Base-by-base conservation (phyloP, 2,888 invertebrate species). In the Patella ulyssiponensis region DNA sequence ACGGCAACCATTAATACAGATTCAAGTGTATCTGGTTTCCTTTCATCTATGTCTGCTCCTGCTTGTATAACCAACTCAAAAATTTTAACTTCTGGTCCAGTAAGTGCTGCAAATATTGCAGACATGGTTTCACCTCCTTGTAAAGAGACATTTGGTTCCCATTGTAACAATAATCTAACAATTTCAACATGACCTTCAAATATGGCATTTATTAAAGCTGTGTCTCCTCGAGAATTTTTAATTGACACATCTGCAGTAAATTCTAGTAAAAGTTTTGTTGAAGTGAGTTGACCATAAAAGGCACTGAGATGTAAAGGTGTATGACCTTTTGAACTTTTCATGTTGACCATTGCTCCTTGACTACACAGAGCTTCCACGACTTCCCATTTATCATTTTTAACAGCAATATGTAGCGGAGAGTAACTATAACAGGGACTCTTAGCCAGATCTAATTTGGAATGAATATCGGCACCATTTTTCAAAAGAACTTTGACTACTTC, bases 371-470 rank as follows among this genome's bases (percentile, higher is more conserved):
- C 75, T 69, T 77, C 76, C 1, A 81, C 83, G 11, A 82, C 81
- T 5, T 79, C 77, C 23, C 79, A 17, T 70, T 84, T 78, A 14
- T 80, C 83, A 14, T 80, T 79, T 33, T 83, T 82, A 53, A 80
- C 84, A 44, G 84, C 83, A 20, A 82, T 78, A 77, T 86, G 86
- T 17, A 86, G 76, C 12, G 86, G 82, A 12, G 83, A 78, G 9
- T 83, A 76, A 11, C 85, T 83, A 3, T 83, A 83, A 44, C 44
- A 44, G 44, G 44, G 44, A 76, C 33, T 23, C 3, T 70, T 73
- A 3, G 81, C 82, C 56, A 83, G 81, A 3, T 71, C 69, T 11
- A 83, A 86, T 51, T 80, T 80, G 9, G 80, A 80, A 58, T 86
- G 77, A 20, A 85, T 74, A 74, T 85, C 82, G 5, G 78, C 74